These are phyloP conservation scores for Neomorphus geoffroyi DNA, from an alignment of 2,797 vertebrate species.

Conservation along the genomic window DNA sequence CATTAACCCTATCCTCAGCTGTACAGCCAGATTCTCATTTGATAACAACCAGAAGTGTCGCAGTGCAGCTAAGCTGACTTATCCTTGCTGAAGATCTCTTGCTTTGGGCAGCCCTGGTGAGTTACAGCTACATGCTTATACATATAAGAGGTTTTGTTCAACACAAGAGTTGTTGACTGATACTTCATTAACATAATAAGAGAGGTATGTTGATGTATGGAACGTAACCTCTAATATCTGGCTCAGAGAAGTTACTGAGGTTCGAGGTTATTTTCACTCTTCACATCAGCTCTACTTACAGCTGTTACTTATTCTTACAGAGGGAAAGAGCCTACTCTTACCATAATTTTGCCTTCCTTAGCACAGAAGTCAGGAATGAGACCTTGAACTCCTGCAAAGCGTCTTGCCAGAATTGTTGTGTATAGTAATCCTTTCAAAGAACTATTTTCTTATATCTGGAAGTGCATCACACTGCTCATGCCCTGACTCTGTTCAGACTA, in stretches of 20 bases:
- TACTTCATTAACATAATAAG: slow-evolving; percentile 3
- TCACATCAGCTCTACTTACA: not conserved
- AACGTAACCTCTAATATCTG: not conserved
- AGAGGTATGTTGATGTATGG: not conserved
- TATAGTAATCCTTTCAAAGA: not conserved
- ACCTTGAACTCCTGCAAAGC: not conserved
- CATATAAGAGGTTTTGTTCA: slow-evolving; percentile 8
- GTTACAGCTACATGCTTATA: not conserved
- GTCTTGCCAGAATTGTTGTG: not conserved
- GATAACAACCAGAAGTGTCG: not conserved
- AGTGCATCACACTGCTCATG: not conserved
- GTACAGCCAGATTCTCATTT: not conserved
- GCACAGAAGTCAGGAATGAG: not conserved
- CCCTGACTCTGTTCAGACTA: not conserved
- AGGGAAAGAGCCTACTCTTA: not conserved
- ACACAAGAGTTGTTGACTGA: not conserved
- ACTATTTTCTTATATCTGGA: not conserved
- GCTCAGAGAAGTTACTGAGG: not conserved
- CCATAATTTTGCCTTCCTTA: not conserved
- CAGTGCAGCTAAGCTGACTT: not conserved
- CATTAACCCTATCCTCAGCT: not conserved
- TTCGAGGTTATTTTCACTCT: not conserved
- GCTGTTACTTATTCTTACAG: not conserved
- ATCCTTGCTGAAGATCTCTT: not conserved
- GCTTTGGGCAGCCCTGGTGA: not conserved